Conservation (phyloP, 2,113 vertebrate species). For the Osmerus eperlanus region DNA sequence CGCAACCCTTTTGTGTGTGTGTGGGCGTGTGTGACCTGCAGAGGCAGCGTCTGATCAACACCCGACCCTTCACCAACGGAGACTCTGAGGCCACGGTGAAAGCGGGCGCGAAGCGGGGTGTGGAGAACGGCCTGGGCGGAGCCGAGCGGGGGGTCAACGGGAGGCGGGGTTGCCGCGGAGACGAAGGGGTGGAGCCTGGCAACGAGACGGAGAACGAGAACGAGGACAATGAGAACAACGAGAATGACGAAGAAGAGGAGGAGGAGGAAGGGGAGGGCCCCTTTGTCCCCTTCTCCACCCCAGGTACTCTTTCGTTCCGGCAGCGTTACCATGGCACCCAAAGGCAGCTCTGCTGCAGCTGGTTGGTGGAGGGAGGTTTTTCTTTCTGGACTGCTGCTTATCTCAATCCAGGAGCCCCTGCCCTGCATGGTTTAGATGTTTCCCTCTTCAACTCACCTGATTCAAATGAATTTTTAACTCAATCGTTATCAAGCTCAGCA, state of each 20-base stretch:
- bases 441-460: no score
- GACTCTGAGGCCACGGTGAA: slow-evolving; percentile 88
- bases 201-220: slow-evolving; percentile 83
- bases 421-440: no score
- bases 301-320: slow-evolving; percentile 69
- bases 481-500: no score
- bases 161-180: slow-evolving; percentile 63
- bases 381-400: no score
- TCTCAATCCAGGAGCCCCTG: no score
- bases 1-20: neutral
- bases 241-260: slow-evolving; percentile 88
- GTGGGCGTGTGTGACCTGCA: slow-evolving; percentile 58
- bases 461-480: no score
- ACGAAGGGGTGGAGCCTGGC: slow-evolving; percentile 67
- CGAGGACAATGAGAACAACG: slow-evolving; percentile 85
- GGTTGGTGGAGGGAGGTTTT: no score
- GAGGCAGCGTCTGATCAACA: slow-evolving; percentile 93
- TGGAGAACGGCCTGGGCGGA: slow-evolving; percentile 85
- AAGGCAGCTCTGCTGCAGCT: no score
- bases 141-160: slow-evolving; percentile 68
- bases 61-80: slow-evolving; percentile 81
- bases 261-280: slow-evolving; percentile 83
- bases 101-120: slow-evolving; percentile 74
- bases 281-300: slow-evolving; percentile 84
- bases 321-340: no score